phyloP scores from a whole-genome alignment of 2,888 invertebrate genomes.

The Stenchaetothrips biformis region DNA sequence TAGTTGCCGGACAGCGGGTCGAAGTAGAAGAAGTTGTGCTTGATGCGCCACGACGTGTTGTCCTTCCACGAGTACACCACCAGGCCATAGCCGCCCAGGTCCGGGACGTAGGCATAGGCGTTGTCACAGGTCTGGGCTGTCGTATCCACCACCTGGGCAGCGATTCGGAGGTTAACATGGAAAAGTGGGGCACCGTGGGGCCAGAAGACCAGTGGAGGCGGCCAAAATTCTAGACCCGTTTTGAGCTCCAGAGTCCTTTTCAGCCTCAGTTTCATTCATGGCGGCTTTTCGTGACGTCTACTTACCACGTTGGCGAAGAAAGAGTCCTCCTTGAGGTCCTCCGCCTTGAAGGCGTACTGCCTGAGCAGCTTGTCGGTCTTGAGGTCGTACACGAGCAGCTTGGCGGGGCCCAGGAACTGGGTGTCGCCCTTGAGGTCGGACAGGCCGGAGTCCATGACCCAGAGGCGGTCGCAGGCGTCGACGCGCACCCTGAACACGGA shows the following conservation, averaged over 20 bases:
- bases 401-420: conserved; percentile 59
- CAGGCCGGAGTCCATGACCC: conserved; percentile 77
- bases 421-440: conserved; percentile 57
- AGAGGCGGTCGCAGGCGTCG: conserved; percentile 69
- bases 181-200: too few relatives aligned
- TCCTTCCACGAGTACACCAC: conserved; percentile 71
- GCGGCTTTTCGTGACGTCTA: neutral
- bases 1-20: conserved; percentile 70
- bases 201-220: too few relatives aligned
- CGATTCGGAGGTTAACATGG: too few relatives aligned
- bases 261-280: too few relatives aligned
- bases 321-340: conserved; percentile 64
- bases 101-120: conserved; percentile 72
- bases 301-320: conserved; percentile 71
- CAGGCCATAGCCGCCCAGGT: conserved; percentile 63
- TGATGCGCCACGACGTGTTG: conserved; percentile 71
- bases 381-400: conserved; percentile 67
- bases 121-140: conserved; percentile 65
- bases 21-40: conserved; percentile 69
- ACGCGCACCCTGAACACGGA: conserved; percentile 72
- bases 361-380: conserved; percentile 68
- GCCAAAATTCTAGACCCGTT: too few relatives aligned
- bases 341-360: conserved; percentile 62
- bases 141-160: conserved; percentile 56
- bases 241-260: too few relatives aligned